A percentile compares a stretch with the other conserved stretches of the same genome.
phyloP scores from a whole-genome alignment of 2,797 vertebrate species.

The Pseudochromis fuscus region DNA sequence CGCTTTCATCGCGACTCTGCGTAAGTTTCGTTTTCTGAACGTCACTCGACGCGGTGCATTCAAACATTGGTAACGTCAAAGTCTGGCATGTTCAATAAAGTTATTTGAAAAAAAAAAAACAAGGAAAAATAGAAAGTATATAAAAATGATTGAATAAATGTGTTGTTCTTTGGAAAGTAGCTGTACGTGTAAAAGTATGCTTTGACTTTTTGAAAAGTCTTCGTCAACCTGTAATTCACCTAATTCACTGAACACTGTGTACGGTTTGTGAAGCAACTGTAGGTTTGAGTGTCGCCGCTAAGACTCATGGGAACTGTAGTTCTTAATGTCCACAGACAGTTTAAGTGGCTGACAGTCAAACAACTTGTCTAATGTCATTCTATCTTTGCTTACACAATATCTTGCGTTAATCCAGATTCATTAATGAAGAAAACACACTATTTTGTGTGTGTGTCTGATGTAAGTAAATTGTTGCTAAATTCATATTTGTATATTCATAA shows the following conservation, averaged over 20 bases:
- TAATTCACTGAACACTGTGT: too few relatives aligned
- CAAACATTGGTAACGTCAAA: neutral
- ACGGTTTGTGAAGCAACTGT: too few relatives aligned
- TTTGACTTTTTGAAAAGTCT: too few relatives aligned
- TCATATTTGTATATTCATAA: too few relatives aligned
- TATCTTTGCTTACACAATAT: too few relatives aligned
- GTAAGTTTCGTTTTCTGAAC: constrained; percentile 67
- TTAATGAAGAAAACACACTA: too few relatives aligned
- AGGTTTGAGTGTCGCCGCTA: neutral
- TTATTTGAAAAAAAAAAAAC: neutral
- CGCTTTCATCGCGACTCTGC: neutral
- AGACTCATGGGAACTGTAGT: constrained; percentile 40
- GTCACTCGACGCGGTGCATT: constrained; percentile 50
- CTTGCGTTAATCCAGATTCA: too few relatives aligned
- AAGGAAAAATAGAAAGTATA: neutral
- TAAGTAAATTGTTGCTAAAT: too few relatives aligned
- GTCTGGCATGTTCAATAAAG: neutral
- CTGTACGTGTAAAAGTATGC: too few relatives aligned
- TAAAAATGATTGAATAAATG: neutral
- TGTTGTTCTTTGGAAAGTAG: too few relatives aligned
- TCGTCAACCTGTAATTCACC: neutral
- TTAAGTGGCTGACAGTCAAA: neutral
- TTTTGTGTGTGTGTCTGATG: too few relatives aligned
- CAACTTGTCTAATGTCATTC: too few relatives aligned
- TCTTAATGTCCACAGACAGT: neutral